phyloP scores from a whole-genome alignment of 2,797 vertebrate genomes.

The Scolopax bukidnonensis region DNA sequence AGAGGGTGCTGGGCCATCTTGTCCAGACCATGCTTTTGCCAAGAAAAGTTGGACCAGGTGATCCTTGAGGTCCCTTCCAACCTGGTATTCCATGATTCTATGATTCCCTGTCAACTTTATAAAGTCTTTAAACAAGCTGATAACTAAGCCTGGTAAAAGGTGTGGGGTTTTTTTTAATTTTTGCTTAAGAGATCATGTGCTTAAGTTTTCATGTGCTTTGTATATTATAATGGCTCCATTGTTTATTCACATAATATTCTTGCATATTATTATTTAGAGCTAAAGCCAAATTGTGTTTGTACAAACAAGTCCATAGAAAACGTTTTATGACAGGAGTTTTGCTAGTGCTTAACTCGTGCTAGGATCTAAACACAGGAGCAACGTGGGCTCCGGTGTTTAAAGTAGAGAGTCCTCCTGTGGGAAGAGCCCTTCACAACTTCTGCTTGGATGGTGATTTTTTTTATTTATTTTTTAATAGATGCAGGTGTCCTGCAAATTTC shows the following conservation, averaged over 20 bases:
- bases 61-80: not conserved
- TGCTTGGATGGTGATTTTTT: not conserved
- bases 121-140: not conserved
- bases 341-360: not conserved
- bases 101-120: not conserved
- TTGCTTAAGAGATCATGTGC: not conserved
- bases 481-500: constrained; percentile 84
- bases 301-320: not conserved
- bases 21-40: not conserved
- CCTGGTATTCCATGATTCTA: not conserved
- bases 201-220: not conserved
- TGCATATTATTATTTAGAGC: not conserved
- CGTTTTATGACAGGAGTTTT: not conserved
- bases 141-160: not conserved
- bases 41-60: not conserved
- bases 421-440: not conserved
- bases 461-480: constrained; percentile 72
- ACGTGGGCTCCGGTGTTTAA: not conserved
- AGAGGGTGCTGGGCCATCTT: not conserved
- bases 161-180: not conserved
- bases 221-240: accelerated
- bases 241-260: not conserved
- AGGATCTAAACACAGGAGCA: not conserved
- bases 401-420: not conserved
- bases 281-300: not conserved